Conservation (phyloP, 2,888 invertebrate species). For the Pantelozetes paolii region DNA sequence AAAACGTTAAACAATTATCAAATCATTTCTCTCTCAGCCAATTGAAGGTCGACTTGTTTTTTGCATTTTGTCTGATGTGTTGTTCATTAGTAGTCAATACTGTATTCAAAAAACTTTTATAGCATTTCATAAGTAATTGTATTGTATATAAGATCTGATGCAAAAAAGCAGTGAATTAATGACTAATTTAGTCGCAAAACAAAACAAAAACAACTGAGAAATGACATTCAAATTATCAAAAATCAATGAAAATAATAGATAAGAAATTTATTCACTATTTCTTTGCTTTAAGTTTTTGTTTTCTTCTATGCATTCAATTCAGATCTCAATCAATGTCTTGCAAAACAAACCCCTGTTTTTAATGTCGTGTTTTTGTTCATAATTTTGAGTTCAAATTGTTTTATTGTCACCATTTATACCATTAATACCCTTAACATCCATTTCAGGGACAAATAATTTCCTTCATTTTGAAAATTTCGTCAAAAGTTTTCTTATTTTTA, state of each 20-base stretch:
- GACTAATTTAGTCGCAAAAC: background rate
- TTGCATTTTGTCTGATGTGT: background rate
- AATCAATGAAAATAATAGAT: background rate
- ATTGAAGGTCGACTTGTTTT: slow-evolving; percentile 18
- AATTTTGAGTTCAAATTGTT: background rate
- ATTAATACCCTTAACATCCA: background rate
- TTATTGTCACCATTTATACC: slow-evolving; percentile 18
- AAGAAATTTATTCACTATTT: background rate
- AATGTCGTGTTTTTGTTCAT: background rate
- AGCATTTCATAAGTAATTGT: background rate
- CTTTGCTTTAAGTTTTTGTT: background rate
- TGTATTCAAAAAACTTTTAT: background rate
- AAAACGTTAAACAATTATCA: slow-evolving; percentile 19
- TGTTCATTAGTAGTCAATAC: slow-evolving; percentile 3
- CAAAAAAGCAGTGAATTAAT: background rate
- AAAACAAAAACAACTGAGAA: background rate
- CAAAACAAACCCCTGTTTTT: background rate
- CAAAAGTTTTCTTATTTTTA: too few relatives aligned
- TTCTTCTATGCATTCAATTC: background rate
- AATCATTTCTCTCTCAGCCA: slow-evolving; percentile 9
- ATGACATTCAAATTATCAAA: slow-evolving; percentile 8
- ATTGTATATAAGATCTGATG: background rate
- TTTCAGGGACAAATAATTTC: background rate
- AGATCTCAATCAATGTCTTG: slow-evolving; percentile 5
- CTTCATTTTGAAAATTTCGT: too few relatives aligned